A percentile compares a stretch with the other conserved stretches of the same genome.
Evolutionary conservation across 2,113 vertebrate genomes (phyloP).

Genomic region (Albula glossodonta): DNA sequence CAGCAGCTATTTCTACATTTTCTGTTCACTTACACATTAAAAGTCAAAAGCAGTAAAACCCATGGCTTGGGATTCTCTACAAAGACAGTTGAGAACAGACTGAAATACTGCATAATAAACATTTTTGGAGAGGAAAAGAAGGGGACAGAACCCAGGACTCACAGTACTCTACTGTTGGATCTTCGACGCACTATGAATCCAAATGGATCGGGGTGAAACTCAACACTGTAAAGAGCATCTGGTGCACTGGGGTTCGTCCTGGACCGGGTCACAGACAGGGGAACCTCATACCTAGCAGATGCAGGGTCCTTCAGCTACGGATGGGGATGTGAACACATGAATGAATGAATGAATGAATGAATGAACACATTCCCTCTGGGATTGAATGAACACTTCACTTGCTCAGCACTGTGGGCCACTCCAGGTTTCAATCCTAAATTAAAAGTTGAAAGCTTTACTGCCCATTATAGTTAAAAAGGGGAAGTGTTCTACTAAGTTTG

Average conservation of each 20-base stretch:
- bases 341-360: neutral
- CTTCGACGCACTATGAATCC: slow-evolving; percentile 78
- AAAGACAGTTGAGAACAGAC: neutral
- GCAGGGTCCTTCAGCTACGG: slow-evolving; percentile 80
- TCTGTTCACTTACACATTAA: too few relatives aligned
- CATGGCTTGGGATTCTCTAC: neutral
- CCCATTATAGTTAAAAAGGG: too few relatives aligned
- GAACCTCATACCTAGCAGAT: slow-evolving; percentile 82
- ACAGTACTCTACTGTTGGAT: slow-evolving; percentile 77
- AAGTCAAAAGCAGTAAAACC: neutral
- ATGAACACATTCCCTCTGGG: too few relatives aligned
- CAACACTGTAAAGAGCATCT: slow-evolving; percentile 66
- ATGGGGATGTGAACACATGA: neutral
- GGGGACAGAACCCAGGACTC: slow-evolving; percentile 54
- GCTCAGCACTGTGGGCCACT: neutral
- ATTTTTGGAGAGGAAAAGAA: neutral
- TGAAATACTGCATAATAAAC: neutral
- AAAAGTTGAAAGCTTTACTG: too few relatives aligned
- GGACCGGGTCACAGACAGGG: slow-evolving; percentile 60
- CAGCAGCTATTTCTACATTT: too few relatives aligned
- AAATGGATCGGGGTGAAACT: slow-evolving; percentile 78
- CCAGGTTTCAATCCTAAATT: neutral
- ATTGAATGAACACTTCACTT: neutral
- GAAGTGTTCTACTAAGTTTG: too few relatives aligned
- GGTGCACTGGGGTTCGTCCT: slow-evolving; percentile 8